Conservation (phyloP, 2,888 invertebrate genomes). For the Augiades crinisus region DNA sequence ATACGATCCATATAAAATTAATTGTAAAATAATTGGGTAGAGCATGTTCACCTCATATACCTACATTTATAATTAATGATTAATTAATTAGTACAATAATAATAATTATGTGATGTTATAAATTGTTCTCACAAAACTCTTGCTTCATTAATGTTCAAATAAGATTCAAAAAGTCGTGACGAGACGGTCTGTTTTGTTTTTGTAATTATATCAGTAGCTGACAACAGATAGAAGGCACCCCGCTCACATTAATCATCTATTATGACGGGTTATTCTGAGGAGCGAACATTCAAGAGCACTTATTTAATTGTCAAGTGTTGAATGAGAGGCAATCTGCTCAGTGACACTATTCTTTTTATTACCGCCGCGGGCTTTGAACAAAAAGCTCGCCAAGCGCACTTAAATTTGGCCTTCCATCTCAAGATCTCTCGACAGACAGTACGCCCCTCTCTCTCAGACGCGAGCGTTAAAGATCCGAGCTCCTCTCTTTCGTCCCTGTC, state of each 20-base stretch:
- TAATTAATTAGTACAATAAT: neutral
- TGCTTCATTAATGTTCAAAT: constrained; percentile 13
- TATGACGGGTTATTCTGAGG: constrained; percentile 66
- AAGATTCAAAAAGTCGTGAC: constrained; percentile 2
- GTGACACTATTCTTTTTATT: constrained; percentile 78
- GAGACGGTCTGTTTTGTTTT: constrained; percentile 17
- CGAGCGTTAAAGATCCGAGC: constrained; percentile 40
- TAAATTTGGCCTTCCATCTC: constrained; percentile 70
- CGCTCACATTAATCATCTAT: constrained; percentile 68
- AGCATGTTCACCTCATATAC: too few relatives aligned
- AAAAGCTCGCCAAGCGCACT: constrained; percentile 71
- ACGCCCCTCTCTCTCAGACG: constrained; percentile 61
- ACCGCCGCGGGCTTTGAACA: constrained; percentile 66
- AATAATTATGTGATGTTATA: neutral
- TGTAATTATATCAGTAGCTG: constrained; percentile 74
- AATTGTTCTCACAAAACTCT: neutral
- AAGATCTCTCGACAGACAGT: constrained; percentile 58
- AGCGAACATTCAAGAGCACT: constrained; percentile 69
- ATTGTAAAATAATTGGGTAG: too few relatives aligned
- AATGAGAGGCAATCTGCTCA: constrained; percentile 77
- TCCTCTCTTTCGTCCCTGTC: constrained; percentile 63
- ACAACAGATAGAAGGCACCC: constrained; percentile 68
- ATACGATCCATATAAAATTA: too few relatives aligned
- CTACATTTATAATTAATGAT: too few relatives aligned
- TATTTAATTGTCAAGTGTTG: constrained; percentile 78